Percentiles rank a stretch among this genome's conserved stretches.
phyloP scores from a whole-genome alignment of 2,888 invertebrate genomes.

The Arge pagana region DNA sequence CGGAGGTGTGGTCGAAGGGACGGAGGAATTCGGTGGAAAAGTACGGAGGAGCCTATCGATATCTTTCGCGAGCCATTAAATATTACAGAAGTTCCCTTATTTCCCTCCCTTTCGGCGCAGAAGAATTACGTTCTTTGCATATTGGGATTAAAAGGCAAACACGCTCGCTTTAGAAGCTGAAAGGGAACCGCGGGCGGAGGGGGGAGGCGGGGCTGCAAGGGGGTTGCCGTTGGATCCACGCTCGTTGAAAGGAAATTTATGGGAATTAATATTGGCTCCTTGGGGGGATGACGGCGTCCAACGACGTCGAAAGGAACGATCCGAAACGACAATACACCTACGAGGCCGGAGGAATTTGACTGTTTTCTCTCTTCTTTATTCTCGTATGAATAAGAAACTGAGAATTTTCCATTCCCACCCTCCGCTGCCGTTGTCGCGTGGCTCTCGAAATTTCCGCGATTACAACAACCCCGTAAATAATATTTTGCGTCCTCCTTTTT shows the following conservation, averaged over 20 bases:
- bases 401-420: too few species aligned
- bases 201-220: conserved; percentile 18
- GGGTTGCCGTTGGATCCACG: conserved; percentile 39
- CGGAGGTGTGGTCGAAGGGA: too few species aligned
- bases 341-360: conserved; percentile 56
- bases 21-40: background rate
- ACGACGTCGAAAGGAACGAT: conserved; percentile 24
- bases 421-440: too few species aligned
- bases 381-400: conserved; percentile 42
- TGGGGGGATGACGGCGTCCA: conserved; percentile 35
- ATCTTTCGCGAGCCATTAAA: conserved; percentile 19
- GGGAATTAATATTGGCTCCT: conserved; percentile 59
- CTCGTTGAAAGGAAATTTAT: conserved; percentile 58
- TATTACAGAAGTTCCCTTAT: conserved; percentile 17
- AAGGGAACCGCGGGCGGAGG: conserved; percentile 23
- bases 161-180: conserved; percentile 37
- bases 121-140: conserved; percentile 56
- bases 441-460: too few species aligned
- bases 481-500: too few species aligned
- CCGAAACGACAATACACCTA: conserved; percentile 38
- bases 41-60: conserved; percentile 10
- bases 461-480: too few species aligned
- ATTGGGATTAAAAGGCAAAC: conserved; percentile 55
- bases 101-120: conserved; percentile 20
- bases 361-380: too few species aligned